Base-by-base conservation (phyloP, 1,140 invertebrate species). In the Hyles vespertilio region DNA sequence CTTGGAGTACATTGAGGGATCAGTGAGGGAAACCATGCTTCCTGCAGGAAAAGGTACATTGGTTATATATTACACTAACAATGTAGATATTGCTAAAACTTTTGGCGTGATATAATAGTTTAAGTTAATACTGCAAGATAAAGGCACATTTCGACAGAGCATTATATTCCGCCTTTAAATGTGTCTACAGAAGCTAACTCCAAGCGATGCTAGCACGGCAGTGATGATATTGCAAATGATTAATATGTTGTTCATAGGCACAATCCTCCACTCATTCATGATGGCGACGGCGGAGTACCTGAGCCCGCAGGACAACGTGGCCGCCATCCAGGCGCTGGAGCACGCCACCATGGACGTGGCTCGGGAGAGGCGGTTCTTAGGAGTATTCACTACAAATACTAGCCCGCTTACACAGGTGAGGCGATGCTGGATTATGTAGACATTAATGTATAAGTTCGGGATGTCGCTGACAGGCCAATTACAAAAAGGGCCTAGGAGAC, bases 351-450 rank as follows among this genome's bases (percentile, higher is more conserved):
- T 95, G 48, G 77, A 89, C 36, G 69, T 96, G 3, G 94, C 94
- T 0, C 92, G 90, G 56, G 81, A 88, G 5, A 91, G 92, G 62
- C 81, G 91, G 7, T 97, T 94, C 73, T 79, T 78, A 3, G 95
- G 95, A 1, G 93, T 97, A 22, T 94, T 97, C 59, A 96, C 96
- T 1, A 96, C 95, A 2, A 97, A 97, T 74, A 96, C 96, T 5
- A 96, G 93, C 79, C 94, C 95, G 0, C 85, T 97, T 10, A 97
- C 96, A 32, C 93, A 94, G 91, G 94, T 95, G 22, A 90, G 83
- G 9, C 34, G 44, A 22, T 45, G 50, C 32, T 40, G 46, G 12
- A 43, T 22, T 22, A 22, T 22, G 22, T 22, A 22, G 22, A 22
- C 22, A 22, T 22, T 22, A 22, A 22, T 22, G 22, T 22, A 22